phyloP scores from a whole-genome alignment of 2,113 vertebrate species.

The Sakesphorus luctuosus region DNA sequence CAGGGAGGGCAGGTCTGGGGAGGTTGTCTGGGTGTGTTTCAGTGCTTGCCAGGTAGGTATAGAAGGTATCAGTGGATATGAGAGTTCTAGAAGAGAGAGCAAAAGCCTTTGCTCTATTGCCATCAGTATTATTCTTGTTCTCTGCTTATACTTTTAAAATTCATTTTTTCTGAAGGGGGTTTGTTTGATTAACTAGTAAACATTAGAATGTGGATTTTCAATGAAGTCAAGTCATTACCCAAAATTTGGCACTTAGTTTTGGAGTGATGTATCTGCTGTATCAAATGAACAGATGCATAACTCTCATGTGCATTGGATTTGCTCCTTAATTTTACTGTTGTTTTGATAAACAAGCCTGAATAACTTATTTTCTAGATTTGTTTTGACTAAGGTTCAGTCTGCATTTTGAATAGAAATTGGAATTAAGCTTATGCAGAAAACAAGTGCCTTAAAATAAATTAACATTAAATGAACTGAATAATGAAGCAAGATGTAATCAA shows the following conservation, averaged over 20 bases:
- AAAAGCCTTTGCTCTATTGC: not conserved
- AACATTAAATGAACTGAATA: not conserved
- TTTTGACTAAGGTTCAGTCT: not conserved
- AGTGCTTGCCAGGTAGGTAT: not conserved
- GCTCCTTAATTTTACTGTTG: not conserved
- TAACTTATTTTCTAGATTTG: not conserved
- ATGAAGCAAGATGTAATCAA: not conserved
- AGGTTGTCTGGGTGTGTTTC: not conserved
- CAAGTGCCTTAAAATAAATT: not conserved
- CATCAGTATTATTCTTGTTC: not conserved
- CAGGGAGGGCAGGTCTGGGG: not conserved
- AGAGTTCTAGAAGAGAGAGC: not conserved
- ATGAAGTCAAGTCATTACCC: not conserved
- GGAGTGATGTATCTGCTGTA: not conserved
- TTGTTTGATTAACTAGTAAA: not conserved
- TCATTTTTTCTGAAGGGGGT: not conserved
- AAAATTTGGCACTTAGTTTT: not conserved
- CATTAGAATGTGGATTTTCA: not conserved
- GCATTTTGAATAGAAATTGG: not conserved
- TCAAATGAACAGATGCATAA: not conserved
- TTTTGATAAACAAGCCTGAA: not conserved
- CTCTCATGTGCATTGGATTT: not conserved
- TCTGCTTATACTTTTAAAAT: not conserved
- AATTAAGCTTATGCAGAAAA: not conserved
- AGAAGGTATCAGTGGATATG: not conserved